Percentiles rank a stretch among this genome's conserved stretches.
Evolutionary conservation across 2,888 invertebrate species (phyloP).

Genomic region (Acanthosoma haemorrhoidale): DNA sequence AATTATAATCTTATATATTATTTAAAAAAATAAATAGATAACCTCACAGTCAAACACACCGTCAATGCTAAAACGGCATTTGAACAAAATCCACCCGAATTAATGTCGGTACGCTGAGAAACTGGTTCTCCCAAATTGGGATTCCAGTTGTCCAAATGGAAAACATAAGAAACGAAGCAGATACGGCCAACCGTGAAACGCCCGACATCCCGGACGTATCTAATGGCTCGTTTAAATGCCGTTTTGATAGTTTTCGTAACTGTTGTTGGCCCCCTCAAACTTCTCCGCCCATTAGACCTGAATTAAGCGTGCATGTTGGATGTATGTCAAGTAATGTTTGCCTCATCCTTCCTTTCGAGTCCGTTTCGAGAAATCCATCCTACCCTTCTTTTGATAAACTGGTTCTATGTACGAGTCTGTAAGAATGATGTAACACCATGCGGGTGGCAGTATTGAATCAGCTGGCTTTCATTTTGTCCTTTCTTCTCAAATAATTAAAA

Average conservation of each 20-base stretch:
- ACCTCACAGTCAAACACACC: too few relatives aligned
- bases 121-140: not conserved
- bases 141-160: not conserved
- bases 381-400: not conserved
- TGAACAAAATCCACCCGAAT: not conserved
- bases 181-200: not conserved
- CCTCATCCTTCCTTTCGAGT: not conserved
- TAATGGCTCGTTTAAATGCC: not conserved
- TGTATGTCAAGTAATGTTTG: too few relatives aligned
- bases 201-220: not conserved
- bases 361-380: not conserved
- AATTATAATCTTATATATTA: too few relatives aligned
- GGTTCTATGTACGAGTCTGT: slow-evolving; percentile 4
- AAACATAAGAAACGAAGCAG: not conserved
- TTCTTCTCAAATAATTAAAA: not conserved
- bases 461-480: slow-evolving; percentile 2
- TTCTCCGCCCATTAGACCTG: too few relatives aligned
- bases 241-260: slow-evolving; percentile 6
- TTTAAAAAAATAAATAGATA: too few relatives aligned
- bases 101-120: too few relatives aligned
- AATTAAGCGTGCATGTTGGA: not conserved
- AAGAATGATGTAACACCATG: slow-evolving; percentile 8
- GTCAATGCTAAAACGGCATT: not conserved
- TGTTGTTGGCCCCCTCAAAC: not conserved
- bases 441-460: slow-evolving; percentile 2